A percentile compares a stretch with the other conserved stretches of the same genome.
Evolutionary conservation across 2,113 vertebrate species (phyloP).

Genomic region (Ceratotherium simum): DNA sequence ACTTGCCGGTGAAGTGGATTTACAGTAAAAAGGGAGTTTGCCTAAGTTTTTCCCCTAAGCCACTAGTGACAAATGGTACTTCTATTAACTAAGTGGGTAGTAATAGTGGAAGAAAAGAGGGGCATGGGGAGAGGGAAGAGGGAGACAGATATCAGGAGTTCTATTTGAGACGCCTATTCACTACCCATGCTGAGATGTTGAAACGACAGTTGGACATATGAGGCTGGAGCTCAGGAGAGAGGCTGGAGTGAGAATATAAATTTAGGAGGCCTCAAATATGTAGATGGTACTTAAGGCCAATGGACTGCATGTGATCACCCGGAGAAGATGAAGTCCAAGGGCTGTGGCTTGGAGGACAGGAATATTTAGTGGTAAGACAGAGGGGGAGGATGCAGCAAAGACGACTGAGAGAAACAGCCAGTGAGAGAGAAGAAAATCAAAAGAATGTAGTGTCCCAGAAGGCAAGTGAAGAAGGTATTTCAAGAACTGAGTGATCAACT

Average conservation of each 20-base stretch:
- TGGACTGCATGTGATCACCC: fast-evolving
- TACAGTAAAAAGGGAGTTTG: neutral
- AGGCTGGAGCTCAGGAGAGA: neutral
- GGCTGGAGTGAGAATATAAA: neutral
- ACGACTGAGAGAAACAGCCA: neutral
- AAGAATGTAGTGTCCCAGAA: neutral
- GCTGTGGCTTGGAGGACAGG: neutral
- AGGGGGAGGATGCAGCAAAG: neutral
- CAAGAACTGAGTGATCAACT: fast-evolving
- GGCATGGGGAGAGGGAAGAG: neutral
- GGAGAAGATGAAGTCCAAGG: neutral
- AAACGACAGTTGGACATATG: fast-evolving
- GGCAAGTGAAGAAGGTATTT: no score
- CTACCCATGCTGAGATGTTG: no score
- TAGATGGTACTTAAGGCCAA: neutral
- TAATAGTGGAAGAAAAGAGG: neutral
- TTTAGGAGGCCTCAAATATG: neutral
- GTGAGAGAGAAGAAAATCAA: neutral
- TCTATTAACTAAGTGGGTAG: neutral
- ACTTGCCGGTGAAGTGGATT: neutral
- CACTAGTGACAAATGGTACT: neutral
- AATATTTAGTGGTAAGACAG: fast-evolving
- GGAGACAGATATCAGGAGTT: neutral
- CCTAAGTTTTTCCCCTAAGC: fast-evolving
- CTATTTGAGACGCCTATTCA: neutral